Evolutionary conservation across 23 tunicate genomes (phyloP), one percentile per base, ranked within the genome.

Genomic region (Ascidia mentula): DNA sequence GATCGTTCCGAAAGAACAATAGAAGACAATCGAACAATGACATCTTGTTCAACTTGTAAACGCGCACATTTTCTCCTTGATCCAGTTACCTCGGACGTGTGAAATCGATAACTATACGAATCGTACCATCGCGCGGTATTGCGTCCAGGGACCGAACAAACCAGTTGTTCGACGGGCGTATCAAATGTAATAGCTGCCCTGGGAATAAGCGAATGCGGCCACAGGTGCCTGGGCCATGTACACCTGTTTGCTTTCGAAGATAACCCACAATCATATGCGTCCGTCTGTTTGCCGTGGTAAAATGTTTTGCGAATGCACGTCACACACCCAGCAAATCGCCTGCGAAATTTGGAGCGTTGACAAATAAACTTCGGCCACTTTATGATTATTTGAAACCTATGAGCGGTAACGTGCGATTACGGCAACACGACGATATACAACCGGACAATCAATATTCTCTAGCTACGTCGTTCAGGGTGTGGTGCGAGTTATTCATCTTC

Each of bases 381-480:
- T n/a, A n/a, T n/a, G n/a, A n/a, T n/a, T n/a, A n/a, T n/a, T n/a
- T n/a, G n/a, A n/a, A n/a, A n/a, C n/a, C n/a, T n/a, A n/a, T n/a
- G n/a, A n/a, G 65, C 65, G 24, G 65, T 53, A 53, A 53, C 65
- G 7, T 53, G 65, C 65, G 13, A 53, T 28, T 53, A n/a, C 65
- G 65, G 65, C 22, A 53, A 53, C 65, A 53, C 65, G n/a, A n/a
- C n/a, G n/a, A n/a, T n/a, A n/a, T n/a, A 53, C 65, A 53, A 53
- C 65, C 13, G 4, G 65, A 9, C 65, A 53, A 5, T 5, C 65
- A 6, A 53, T 26, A 42, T 42, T 53, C 24, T 53, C 13, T 53
- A n/a, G n/a, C n/a, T n/a, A n/a, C n/a, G n/a, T n/a, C n/a, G n/a
- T n/a, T n/a, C n/a, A n/a, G n/a, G n/a, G n/a, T n/a, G n/a, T n/a